Evolutionary conservation across 2,888 invertebrate genomes (phyloP).

Genomic region (Drosophila gaucha): DNA sequence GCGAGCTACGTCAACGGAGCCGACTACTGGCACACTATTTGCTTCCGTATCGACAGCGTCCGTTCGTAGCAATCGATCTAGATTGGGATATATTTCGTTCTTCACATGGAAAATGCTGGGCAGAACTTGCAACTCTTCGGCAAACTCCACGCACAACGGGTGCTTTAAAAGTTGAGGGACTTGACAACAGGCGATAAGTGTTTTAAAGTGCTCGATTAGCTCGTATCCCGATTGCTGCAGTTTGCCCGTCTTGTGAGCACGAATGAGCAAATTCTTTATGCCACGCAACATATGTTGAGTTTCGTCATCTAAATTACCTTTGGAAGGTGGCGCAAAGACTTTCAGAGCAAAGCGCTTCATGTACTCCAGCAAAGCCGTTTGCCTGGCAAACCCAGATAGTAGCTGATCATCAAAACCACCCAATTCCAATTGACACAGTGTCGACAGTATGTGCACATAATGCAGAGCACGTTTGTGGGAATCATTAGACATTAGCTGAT

Average conservation of each 20-base stretch:
- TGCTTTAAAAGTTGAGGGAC: slow-evolving; percentile 13
- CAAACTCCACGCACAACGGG: slow-evolving; percentile 37
- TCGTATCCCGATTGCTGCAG: slow-evolving; percentile 36
- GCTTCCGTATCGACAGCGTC: slow-evolving; percentile 85
- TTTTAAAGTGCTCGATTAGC: slow-evolving; percentile 55
- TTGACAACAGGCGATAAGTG: slow-evolving; percentile 31
- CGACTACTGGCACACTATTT: slow-evolving; percentile 85
- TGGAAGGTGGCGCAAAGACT: slow-evolving; percentile 82
- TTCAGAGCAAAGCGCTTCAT: slow-evolving; percentile 56
- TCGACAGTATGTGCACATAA: slow-evolving; percentile 62
- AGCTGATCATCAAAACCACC: slow-evolving; percentile 71
- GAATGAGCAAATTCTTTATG: slow-evolving; percentile 61
- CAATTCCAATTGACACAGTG: slow-evolving; percentile 71
- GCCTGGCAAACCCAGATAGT: slow-evolving; percentile 59
- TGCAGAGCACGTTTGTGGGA: slow-evolving; percentile 63
- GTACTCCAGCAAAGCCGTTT: slow-evolving; percentile 63
- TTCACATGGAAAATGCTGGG: slow-evolving; percentile 19
- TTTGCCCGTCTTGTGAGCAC: slow-evolving; percentile 51
- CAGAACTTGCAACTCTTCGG: slow-evolving; percentile 22
- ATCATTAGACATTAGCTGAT: slow-evolving; percentile 67
- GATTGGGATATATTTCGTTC: slow-evolving; percentile 85
- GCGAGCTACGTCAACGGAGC: slow-evolving; percentile 81
- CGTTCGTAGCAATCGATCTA: slow-evolving; percentile 83
- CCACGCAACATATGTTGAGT: slow-evolving; percentile 49
- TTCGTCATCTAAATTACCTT: slow-evolving; percentile 52